Evolutionary conservation across 1,140 invertebrate species (phyloP).

Genomic region (Gyrodactylus bullatarudis): DNA sequence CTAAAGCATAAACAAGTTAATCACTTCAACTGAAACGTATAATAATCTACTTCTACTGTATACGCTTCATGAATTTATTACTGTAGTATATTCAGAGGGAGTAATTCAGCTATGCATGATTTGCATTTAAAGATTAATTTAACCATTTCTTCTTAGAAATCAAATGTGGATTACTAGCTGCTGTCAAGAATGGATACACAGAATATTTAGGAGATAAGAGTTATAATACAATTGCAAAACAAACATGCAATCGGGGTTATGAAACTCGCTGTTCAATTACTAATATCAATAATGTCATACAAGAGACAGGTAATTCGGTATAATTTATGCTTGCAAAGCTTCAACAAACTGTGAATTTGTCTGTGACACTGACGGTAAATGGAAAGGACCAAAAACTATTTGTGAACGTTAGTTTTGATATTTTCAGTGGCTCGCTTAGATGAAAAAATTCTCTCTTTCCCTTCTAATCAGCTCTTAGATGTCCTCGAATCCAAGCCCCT

Average conservation of each 20-base stretch:
- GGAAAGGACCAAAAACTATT: neutral
- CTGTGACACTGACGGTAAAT: neutral
- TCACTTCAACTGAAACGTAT: too few species aligned
- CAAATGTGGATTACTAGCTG: neutral
- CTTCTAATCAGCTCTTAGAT: neutral
- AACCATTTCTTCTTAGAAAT: neutral
- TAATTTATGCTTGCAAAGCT: neutral
- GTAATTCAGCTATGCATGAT: neutral
- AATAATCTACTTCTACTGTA: too few species aligned
- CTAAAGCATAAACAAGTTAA: too few species aligned
- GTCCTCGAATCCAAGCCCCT: neutral
- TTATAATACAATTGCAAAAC: neutral
- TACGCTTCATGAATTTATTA: too few species aligned
- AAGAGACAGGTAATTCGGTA: neutral
- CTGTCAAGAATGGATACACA: neutral
- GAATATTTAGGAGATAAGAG: neutral
- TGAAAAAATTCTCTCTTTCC: neutral
- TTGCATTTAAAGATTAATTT: neutral
- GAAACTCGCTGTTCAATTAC: neutral
- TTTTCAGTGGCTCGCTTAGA: neutral
- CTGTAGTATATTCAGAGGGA: too few species aligned
- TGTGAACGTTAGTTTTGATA: neutral
- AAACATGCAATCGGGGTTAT: neutral
- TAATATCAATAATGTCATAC: neutral
- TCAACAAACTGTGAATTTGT: neutral